A percentile compares a stretch with the other conserved stretches of the same genome.
phyloP scores from a whole-genome alignment of 2,113 vertebrate species.

The Percina caprodes region DNA sequence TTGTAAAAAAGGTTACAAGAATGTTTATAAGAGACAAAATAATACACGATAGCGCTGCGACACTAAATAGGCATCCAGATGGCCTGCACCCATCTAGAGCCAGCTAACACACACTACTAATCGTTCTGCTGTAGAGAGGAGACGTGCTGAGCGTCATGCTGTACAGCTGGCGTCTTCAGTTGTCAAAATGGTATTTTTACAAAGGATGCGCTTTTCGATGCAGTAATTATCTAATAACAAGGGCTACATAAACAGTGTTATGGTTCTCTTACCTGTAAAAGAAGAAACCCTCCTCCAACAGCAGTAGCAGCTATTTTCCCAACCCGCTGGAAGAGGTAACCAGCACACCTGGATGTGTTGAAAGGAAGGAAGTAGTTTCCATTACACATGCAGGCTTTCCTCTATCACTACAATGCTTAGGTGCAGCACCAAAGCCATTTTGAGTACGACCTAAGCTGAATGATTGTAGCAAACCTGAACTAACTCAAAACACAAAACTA shows the following conservation, averaged over 20 bases:
- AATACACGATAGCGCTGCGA: neutral
- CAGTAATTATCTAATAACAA: neutral
- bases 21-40: neutral
- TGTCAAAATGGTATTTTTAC: neutral
- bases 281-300: constrained; percentile 96
- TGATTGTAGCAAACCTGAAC: too few species aligned
- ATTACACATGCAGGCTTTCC: neutral
- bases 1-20: neutral
- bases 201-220: neutral
- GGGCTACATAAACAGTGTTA: neutral
- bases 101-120: constrained; percentile 27
- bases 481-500: too few species aligned
- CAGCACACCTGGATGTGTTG: constrained; percentile 90
- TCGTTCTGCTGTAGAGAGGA: constrained; percentile 24
- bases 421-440: too few species aligned
- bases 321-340: constrained; percentile 98
- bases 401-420: too few species aligned
- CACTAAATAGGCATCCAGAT: constrained; percentile 29
- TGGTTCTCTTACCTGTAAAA: constrained; percentile 88
- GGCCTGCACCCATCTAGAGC: constrained; percentile 15
- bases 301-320: constrained; percentile 97
- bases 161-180: constrained; percentile 15
- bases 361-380: neutral
- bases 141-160: constrained; percentile 31
- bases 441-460: too few species aligned